A percentile compares a stretch with the other conserved stretches of the same genome.
Conservation (phyloP, 2,113 vertebrate genomes). For the Cavia porcellus region DNA sequence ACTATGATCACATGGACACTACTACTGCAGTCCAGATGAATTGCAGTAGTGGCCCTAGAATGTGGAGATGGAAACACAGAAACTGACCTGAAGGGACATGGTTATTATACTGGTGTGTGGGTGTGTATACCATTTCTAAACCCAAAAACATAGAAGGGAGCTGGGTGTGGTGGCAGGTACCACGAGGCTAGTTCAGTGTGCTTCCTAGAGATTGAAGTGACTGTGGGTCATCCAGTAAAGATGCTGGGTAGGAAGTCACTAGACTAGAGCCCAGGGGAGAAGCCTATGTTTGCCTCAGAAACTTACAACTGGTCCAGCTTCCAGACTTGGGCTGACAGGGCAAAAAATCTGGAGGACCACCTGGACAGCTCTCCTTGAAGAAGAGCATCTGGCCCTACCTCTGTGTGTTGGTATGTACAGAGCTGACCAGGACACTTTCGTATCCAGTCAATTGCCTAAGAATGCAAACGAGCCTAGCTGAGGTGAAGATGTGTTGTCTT, state of each 20-base stretch:
- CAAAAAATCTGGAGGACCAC: background rate
- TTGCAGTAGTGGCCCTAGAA: background rate
- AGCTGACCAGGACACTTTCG: background rate
- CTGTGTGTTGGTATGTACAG: background rate
- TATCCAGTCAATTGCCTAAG: background rate
- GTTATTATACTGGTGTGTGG: background rate
- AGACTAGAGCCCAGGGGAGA: background rate
- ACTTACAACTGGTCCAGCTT: background rate
- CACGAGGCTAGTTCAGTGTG: background rate
- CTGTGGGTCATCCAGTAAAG: background rate
- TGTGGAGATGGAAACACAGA: background rate
- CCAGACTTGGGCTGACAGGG: background rate
- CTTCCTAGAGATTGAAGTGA: background rate
- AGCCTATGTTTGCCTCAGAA: background rate
- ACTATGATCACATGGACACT: background rate
- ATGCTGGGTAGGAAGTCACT: background rate
- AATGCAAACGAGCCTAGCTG: background rate
- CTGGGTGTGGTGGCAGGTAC: background rate
- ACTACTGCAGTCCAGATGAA: background rate
- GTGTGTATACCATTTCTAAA: background rate
- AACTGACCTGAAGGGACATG: background rate
- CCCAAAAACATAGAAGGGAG: background rate
- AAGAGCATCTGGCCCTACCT: background rate
- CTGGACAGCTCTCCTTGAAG: background rate
- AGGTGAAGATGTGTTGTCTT: background rate